Evolutionary conservation across 2,888 invertebrate genomes (phyloP).

Genomic region (Macrophya alboannulata): DNA sequence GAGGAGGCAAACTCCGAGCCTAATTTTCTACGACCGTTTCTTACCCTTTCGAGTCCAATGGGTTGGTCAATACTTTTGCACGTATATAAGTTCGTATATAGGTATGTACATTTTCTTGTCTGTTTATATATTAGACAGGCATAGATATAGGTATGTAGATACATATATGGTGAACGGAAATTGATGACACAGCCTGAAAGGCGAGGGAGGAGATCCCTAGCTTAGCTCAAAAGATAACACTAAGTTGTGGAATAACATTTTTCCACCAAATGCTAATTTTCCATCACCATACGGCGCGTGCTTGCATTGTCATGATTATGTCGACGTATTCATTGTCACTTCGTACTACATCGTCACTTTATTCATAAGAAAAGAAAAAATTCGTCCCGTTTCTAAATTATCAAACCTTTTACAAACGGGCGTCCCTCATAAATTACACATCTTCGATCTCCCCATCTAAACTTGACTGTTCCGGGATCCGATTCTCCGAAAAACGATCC

Average conservation of each 20-base stretch:
- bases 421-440: not conserved
- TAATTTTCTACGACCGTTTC: constrained; percentile 32
- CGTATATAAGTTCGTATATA: constrained; percentile 15
- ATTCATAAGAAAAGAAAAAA: not conserved
- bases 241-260: not conserved
- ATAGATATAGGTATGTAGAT: not conserved
- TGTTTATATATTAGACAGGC: not conserved
- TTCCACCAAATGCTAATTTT: not conserved
- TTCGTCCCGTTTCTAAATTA: not conserved
- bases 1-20: constrained; percentile 4
- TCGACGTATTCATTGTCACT: not conserved
- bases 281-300: not conserved
- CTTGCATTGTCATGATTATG: not conserved
- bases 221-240: not conserved
- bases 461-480: not conserved
- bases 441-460: not conserved
- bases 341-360: not conserved
- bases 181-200: not conserved
- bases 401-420: not conserved
- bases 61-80: constrained; percentile 2
- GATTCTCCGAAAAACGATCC: not conserved
- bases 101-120: not conserved
- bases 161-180: not conserved
- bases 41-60: constrained; percentile 36
- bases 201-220: not conserved